These are phyloP conservation scores for Ladona fulva DNA, from an alignment of 1,140 invertebrate genomes.

Conservation along the genomic window DNA sequence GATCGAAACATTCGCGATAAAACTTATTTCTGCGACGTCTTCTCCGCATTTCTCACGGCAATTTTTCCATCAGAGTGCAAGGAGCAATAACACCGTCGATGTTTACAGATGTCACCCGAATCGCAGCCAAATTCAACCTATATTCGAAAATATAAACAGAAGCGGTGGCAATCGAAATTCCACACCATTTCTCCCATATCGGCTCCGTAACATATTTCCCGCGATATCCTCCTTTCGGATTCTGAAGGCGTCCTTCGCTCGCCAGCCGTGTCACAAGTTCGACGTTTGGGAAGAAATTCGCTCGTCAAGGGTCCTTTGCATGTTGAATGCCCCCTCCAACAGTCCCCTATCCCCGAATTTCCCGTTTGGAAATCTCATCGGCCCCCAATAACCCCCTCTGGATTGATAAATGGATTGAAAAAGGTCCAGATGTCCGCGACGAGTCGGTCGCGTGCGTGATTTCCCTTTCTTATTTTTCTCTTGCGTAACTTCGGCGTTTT, in stretches of 20 bases:
- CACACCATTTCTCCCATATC: neutral
- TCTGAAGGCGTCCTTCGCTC: neutral
- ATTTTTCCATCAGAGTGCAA: no score
- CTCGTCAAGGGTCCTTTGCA: no score
- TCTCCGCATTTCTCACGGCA: no score
- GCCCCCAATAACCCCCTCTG: neutral
- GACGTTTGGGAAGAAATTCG: neutral
- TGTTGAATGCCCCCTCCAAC: neutral
- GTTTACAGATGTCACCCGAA: no score
- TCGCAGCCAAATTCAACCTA: no score
- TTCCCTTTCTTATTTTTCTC: neutral
- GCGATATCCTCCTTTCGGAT: neutral
- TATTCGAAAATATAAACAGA: no score
- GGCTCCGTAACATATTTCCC: neutral
- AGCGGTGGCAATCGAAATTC: neutral
- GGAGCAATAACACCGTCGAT: no score
- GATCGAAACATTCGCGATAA: no score
- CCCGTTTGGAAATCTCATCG: neutral
- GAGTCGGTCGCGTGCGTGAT: neutral
- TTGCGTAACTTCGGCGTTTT: neutral
- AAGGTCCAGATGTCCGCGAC: neutral
- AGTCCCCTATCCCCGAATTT: neutral
- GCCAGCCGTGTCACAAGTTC: neutral
- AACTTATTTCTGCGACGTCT: no score
- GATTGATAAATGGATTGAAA: neutral